These are phyloP conservation scores for Bibio marci DNA, from an alignment of 2,888 invertebrate genomes.

Conservation along the genomic window DNA sequence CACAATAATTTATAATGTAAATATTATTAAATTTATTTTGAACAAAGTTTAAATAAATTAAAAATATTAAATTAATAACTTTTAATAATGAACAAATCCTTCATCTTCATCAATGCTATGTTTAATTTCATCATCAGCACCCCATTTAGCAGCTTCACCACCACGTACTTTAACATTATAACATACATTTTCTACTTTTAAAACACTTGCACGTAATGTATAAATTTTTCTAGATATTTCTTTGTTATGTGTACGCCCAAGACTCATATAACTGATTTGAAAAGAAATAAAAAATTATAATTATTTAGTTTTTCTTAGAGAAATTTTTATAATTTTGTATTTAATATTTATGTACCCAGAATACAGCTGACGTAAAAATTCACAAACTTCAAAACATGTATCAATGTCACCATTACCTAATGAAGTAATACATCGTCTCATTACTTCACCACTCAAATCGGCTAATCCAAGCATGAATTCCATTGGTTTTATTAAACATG, in stretches of 20 bases:
- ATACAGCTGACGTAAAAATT: constrained; percentile 40
- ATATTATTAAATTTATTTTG: constrained; percentile 10
- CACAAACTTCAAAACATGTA: constrained; percentile 52
- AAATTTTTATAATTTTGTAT: constrained; percentile 19
- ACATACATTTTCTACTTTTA: constrained; percentile 71
- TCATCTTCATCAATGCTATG: constrained; percentile 32
- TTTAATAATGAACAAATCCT: constrained; percentile 22
- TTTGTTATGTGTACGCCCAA: constrained; percentile 32
- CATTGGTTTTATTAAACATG: constrained; percentile 28
- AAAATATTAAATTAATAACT: neutral
- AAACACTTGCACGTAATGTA: constrained; percentile 54
- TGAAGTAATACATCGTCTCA: constrained; percentile 74
- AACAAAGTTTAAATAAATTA: neutral
- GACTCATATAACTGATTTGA: constrained; percentile 25
- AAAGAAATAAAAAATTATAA: constrained; percentile 1
- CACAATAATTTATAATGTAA: too few species aligned
- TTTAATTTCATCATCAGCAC: constrained; percentile 13
- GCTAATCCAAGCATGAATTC: constrained; percentile 62
- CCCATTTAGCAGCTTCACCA: constrained; percentile 41
- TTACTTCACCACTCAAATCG: constrained; percentile 79
- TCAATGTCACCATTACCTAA: constrained; percentile 57
- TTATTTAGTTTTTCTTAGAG: constrained; percentile 17
- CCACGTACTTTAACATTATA: constrained; percentile 65
- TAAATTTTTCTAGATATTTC: constrained; percentile 55
- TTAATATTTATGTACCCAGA: constrained; percentile 17